Percentiles rank a stretch among this genome's conserved stretches.
Conservation (phyloP, 2,113 vertebrate species). For the Tauraco erythrolophus region DNA sequence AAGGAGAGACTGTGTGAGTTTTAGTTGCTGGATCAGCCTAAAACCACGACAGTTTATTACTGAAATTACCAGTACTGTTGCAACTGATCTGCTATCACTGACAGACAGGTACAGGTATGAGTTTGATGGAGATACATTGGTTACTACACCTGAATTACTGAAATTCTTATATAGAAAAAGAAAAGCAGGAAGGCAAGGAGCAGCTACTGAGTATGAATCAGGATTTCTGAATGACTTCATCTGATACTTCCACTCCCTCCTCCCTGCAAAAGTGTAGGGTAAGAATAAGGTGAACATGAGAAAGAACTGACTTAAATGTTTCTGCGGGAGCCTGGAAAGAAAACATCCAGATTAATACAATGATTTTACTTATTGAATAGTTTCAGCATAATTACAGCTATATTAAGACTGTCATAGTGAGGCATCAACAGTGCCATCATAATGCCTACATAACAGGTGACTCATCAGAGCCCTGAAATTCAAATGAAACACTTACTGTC, state of each 20-base stretch:
- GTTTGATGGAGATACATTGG: neutral
- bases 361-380: slow-evolving; percentile 51
- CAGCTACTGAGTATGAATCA: neutral
- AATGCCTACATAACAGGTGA: slow-evolving; percentile 57
- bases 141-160: neutral
- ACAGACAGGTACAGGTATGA: neutral
- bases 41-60: too few relatives aligned
- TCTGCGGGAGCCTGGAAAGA: slow-evolving; percentile 23
- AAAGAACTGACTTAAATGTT: neutral
- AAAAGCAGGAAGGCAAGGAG: neutral
- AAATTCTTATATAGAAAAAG: neutral
- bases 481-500: slow-evolving; percentile 60
- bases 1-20: too few relatives aligned
- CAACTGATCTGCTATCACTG: neutral
- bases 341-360: slow-evolving; percentile 62
- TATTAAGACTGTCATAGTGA: slow-evolving; percentile 58
- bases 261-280: neutral
- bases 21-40: too few relatives aligned
- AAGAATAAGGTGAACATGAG: neutral
- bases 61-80: neutral
- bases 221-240: neutral
- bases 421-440: slow-evolving; percentile 59
- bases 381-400: slow-evolving; percentile 54
- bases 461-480: slow-evolving; percentile 51
- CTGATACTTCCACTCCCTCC: neutral